Evolutionary conservation across 2,113 vertebrate genomes (phyloP).

Genomic region (Neotoma lepida): DNA sequence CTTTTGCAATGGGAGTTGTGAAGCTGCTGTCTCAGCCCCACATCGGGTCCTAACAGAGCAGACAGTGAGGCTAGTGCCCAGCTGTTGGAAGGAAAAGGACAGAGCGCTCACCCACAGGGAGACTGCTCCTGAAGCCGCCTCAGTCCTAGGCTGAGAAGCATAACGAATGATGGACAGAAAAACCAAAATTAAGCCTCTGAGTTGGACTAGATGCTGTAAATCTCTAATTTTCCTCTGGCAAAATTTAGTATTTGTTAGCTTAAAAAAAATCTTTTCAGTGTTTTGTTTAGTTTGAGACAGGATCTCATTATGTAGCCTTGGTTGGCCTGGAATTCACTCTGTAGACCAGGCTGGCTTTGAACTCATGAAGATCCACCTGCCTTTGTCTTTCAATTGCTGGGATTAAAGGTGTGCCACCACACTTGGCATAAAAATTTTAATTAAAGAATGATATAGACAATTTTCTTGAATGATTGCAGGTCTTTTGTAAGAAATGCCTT

Average conservation of each 20-base stretch:
- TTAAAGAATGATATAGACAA: slow-evolving; percentile 23
- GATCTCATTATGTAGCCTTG: not conserved
- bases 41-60: not conserved
- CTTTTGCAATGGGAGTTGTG: slow-evolving; percentile 9
- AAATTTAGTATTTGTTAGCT: not conserved
- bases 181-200: not conserved
- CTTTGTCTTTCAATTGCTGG: not conserved
- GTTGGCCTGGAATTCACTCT: not conserved
- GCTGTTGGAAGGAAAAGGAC: not conserved
- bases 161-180: not conserved
- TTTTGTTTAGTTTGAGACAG: not conserved
- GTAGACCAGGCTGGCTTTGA: not conserved
- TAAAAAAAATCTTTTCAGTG: not conserved
- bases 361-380: not conserved
- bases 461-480: not conserved
- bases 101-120: not conserved
- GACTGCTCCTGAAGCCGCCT: not conserved
- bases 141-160: accelerated
- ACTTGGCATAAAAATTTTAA: not conserved
- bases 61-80: not conserved
- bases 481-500: not conserved
- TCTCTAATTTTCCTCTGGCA: not conserved
- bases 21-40: not conserved
- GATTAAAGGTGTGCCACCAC: not conserved
- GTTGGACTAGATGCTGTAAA: not conserved